Evolutionary conservation across 2,888 invertebrate genomes (phyloP), one percentile per base, ranked within the genome.

Genomic region (Leptopilina drosophilae): DNA sequence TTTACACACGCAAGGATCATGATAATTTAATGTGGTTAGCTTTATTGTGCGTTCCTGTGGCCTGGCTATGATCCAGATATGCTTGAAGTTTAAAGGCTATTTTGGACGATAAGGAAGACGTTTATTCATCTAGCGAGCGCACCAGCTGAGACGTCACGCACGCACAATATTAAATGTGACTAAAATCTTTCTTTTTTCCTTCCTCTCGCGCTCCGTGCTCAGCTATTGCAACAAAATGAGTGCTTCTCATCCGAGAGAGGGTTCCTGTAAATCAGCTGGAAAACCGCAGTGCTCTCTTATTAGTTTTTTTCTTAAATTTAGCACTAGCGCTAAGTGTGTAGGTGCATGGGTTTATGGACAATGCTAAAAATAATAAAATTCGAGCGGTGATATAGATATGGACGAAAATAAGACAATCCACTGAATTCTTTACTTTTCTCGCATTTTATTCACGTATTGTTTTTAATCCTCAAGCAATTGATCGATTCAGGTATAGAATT

Each of bases 61-160:
- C 87, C 90, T 91, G 91, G 91, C 91, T 86, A 56, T 80, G 88
- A 86, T 90, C 91, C 91, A 91, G 90, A 88, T 88, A 89, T 85
- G 87, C 88, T 86, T 89, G 87, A 90, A 88, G 88, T 90, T 91
- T 90, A 85, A 89, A 89, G 89, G 88, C 90, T 90, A 90, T 91
- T 91, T 91, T 89, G 87, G 88, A 90, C 89, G 89, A 90, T 90
- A 90, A 91, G 90, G 89, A 90, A 91, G 91, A 90, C 90, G 89
- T 90, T 91, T 90, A 90, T 90, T 90, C 89, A 90, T 90, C 88
- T 89, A 88, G 87, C 85, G 85, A 87, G 87, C 85, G 85, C 87
- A 88, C 87, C 87, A 87, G 85, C 88, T 88, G 89, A 87, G 86
- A 88, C 87, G 88, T 90, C 88, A 88, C 85, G 84, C 85, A 85